Evolutionary conservation across 2,888 invertebrate genomes (phyloP).

Genomic region (Parelbella ahira): DNA sequence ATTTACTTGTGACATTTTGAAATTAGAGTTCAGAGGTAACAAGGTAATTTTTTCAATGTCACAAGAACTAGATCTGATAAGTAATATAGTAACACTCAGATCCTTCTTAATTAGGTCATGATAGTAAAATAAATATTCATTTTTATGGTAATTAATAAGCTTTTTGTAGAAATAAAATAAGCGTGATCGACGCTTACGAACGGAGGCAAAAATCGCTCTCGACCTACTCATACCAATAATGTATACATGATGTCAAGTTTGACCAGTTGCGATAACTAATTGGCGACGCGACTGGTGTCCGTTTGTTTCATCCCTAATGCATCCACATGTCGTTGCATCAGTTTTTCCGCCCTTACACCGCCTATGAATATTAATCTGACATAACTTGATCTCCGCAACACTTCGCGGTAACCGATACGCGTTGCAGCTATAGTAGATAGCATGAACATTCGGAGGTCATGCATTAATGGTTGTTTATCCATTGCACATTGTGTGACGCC

Average conservation of each 20-base stretch:
- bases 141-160: too few relatives aligned
- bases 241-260: constrained; percentile 30
- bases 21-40: too few relatives aligned
- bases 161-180: too few relatives aligned
- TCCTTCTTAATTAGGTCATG: too few relatives aligned
- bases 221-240: constrained; percentile 18
- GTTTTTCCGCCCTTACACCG: constrained; percentile 62
- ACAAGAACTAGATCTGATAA: too few relatives aligned
- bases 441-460: constrained; percentile 37
- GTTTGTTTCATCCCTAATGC: constrained; percentile 74
- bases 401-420: too few relatives aligned
- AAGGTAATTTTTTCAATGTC: too few relatives aligned
- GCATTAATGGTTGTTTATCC: constrained; percentile 52
- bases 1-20: too few relatives aligned
- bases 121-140: too few relatives aligned
- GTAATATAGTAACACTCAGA: too few relatives aligned
- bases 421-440: not conserved
- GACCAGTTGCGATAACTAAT: constrained; percentile 69
- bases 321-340: constrained; percentile 77
- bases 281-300: constrained; percentile 55
- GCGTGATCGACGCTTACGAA: too few relatives aligned
- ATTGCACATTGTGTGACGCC: constrained; percentile 64
- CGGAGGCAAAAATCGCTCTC: constrained; percentile 11
- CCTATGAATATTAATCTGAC: constrained; percentile 57
- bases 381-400: constrained; percentile 36